These are phyloP conservation scores for Thaleichthys pacificus DNA, from an alignment of 2,797 vertebrate genomes.

Conservation along the genomic window DNA sequence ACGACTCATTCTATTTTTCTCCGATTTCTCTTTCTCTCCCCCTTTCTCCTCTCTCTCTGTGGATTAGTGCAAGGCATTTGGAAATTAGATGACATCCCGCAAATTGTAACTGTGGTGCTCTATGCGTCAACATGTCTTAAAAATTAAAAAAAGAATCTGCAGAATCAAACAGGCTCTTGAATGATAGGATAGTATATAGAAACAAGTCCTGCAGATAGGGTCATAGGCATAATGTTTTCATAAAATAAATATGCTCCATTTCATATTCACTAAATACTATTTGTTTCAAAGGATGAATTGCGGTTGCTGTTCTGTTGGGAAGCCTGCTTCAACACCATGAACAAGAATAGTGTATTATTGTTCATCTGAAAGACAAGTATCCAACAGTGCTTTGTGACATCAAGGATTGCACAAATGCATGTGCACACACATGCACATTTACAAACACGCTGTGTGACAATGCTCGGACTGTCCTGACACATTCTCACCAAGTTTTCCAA, in stretches of 20 bases:
- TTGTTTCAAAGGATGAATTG: no score
- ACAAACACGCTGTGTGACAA: not conserved
- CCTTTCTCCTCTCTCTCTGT: slow-evolving; percentile 35
- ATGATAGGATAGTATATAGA: no score
- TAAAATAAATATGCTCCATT: no score
- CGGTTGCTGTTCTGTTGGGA: no score
- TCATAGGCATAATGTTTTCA: no score
- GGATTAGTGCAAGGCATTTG: slow-evolving; percentile 67
- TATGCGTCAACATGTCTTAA: slow-evolving; percentile 68
- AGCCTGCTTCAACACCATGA: no score
- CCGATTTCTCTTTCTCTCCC: slow-evolving; percentile 31
- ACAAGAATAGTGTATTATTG: no score
- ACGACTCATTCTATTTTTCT: slow-evolving; percentile 40
- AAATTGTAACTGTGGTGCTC: slow-evolving; percentile 49
- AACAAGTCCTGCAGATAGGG: no score
- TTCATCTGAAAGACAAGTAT: not conserved
- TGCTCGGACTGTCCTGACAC: not conserved
- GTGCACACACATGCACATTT: not conserved
- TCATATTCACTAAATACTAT: no score
- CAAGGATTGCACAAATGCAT: not conserved
- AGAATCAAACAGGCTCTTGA: no score
- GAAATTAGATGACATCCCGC: slow-evolving; percentile 70
- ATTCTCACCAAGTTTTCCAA: not conserved
- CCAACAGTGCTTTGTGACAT: not conserved
- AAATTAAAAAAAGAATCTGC: not conserved